phyloP scores from a whole-genome alignment of 2,888 invertebrate genomes.

The Syrista parreyssii region DNA sequence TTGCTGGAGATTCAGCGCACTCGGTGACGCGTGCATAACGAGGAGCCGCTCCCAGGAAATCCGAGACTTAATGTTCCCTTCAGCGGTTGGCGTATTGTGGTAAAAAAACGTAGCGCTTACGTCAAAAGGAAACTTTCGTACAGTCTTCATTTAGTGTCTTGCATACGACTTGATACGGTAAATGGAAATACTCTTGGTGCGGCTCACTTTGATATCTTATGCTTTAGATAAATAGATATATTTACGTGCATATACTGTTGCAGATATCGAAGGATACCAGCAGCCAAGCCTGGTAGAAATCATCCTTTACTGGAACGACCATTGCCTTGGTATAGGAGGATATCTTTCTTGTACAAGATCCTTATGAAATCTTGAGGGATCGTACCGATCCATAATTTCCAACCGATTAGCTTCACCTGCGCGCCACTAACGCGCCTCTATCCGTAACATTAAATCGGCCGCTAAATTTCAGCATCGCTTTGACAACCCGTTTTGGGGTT shows the following conservation, averaged over 20 bases:
- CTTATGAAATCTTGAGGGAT: neutral
- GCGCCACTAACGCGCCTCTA: neutral
- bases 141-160: neutral
- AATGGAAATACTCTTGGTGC: neutral
- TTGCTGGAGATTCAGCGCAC: neutral
- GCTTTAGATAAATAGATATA: neutral
- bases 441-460: neutral
- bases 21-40: constrained; percentile 4
- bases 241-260: neutral
- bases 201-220: neutral
- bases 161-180: neutral
- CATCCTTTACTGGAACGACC: neutral
- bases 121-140: neutral
- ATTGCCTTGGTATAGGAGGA: too few species aligned
- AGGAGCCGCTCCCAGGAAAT: constrained; percentile 17
- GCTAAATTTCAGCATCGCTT: neutral
- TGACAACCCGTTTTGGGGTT: neutral
- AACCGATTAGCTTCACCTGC: neutral
- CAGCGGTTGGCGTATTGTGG: too few species aligned
- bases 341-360: neutral
- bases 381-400: constrained; percentile 6
- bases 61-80: constrained; percentile 7
- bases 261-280: constrained; percentile 3
- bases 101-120: neutral
- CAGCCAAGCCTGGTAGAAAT: constrained; percentile 5